Conservation (phyloP, 2,113 vertebrate species). For the Acrocephalus arundinaceus region DNA sequence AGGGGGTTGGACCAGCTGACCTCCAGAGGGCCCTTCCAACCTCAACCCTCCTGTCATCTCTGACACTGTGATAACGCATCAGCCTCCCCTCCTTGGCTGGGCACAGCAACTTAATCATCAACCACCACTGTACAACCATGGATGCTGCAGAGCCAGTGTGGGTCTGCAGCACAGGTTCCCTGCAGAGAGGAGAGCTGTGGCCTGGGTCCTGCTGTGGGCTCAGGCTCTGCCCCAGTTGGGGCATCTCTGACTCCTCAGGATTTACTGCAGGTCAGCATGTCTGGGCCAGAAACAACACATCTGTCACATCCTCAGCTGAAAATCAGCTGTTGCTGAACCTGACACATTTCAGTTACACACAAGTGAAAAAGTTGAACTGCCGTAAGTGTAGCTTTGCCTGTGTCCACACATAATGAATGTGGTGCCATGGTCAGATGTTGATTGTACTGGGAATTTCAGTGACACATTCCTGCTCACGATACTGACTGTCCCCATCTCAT, state of each 20-base stretch:
- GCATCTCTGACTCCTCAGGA: background rate
- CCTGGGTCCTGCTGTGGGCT: background rate
- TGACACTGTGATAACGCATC: background rate
- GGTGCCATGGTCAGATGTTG: rapidly evolving
- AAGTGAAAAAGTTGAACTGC: background rate
- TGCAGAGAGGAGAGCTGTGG: background rate
- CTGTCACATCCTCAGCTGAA: background rate
- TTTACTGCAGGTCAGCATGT: background rate
- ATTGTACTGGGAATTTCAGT: rapidly evolving
- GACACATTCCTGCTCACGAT: background rate
- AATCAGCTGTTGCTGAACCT: background rate
- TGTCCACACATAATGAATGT: rapidly evolving
- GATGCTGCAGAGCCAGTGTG: rapidly evolving
- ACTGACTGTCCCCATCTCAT: background rate
- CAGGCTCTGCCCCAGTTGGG: background rate
- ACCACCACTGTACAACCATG: rapidly evolving
- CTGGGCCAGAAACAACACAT: background rate
- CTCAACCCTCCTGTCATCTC: background rate
- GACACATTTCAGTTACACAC: rapidly evolving
- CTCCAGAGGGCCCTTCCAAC: background rate
- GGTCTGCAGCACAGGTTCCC: background rate
- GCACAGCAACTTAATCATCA: background rate
- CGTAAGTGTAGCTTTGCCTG: background rate
- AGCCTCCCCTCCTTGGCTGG: background rate
- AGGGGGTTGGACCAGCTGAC: background rate